Conservation (phyloP, 2,888 invertebrate genomes). For the Stenoptilia bipunctidactyla region DNA sequence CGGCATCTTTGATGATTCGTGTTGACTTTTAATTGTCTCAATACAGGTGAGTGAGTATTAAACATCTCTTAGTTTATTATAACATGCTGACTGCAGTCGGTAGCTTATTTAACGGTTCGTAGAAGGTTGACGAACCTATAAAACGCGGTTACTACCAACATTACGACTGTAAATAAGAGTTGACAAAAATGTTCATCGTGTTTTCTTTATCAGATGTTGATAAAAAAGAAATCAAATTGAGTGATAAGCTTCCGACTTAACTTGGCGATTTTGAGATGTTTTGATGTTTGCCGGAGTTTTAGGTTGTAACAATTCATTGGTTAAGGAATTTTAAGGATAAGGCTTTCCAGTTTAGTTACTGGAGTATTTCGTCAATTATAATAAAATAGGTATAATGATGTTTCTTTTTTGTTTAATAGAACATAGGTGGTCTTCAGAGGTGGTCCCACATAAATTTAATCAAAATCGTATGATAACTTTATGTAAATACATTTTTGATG, state of each 20-base stretch:
- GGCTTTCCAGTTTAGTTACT: no score
- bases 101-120: neutral
- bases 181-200: neutral
- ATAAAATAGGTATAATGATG: no score
- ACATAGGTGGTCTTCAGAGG: no score
- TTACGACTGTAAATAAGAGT: neutral
- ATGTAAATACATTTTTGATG: no score
- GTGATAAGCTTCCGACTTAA: neutral
- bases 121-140: neutral
- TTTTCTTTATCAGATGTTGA: neutral
- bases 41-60: conserved; percentile 15
- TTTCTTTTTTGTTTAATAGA: no score
- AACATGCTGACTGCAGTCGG: neutral
- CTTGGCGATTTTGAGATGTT: no score
- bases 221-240: neutral
- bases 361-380: no score
- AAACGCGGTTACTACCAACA: neutral
- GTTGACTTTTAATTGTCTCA: conserved; percentile 27
- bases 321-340: no score
- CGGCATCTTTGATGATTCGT: conserved; percentile 35
- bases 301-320: no score
- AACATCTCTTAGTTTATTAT: neutral
- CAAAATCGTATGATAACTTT: no score
- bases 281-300: no score
- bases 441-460: no score